phyloP scores from a whole-genome alignment of 1,140 invertebrate genomes.

The Drosophila trapezifrons region DNA sequence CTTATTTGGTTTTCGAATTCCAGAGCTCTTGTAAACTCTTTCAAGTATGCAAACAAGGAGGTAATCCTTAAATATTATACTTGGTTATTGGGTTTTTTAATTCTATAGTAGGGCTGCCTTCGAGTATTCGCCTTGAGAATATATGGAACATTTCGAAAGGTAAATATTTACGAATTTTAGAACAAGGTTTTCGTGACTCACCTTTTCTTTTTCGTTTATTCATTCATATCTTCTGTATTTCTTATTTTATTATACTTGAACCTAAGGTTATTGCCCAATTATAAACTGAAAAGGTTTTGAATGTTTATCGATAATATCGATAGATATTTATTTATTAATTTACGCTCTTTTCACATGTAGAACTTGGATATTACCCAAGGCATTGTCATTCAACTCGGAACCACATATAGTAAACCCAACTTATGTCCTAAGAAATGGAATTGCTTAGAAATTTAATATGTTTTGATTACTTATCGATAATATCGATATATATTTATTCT shows the following conservation, averaged over 20 bases:
- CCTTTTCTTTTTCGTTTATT: too few relatives aligned
- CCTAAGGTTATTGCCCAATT: too few relatives aligned
- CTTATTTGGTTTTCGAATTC: not conserved
- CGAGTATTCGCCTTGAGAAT: not conserved
- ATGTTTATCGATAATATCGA: not conserved
- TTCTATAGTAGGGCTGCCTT: not conserved
- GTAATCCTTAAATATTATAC: not conserved
- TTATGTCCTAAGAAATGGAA: not conserved
- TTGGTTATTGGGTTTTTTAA: not conserved
- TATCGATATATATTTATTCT: not conserved
- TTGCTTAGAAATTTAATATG: not conserved
- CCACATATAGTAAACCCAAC: not conserved
- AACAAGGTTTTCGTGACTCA: not conserved
- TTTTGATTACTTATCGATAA: not conserved
- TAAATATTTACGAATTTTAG: not conserved
- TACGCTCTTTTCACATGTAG: not conserved
- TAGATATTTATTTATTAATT: not conserved
- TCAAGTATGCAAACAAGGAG: too few relatives aligned
- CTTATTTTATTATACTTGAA: too few relatives aligned
- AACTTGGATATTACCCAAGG: not conserved
- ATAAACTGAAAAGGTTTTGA: not conserved
- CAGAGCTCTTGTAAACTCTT: not conserved
- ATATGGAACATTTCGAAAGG: not conserved
- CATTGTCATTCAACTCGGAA: not conserved
- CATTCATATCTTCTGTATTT: too few relatives aligned